These are phyloP conservation scores for Parnassius apollo DNA, from an alignment of 2,888 invertebrate species.

Conservation along the genomic window DNA sequence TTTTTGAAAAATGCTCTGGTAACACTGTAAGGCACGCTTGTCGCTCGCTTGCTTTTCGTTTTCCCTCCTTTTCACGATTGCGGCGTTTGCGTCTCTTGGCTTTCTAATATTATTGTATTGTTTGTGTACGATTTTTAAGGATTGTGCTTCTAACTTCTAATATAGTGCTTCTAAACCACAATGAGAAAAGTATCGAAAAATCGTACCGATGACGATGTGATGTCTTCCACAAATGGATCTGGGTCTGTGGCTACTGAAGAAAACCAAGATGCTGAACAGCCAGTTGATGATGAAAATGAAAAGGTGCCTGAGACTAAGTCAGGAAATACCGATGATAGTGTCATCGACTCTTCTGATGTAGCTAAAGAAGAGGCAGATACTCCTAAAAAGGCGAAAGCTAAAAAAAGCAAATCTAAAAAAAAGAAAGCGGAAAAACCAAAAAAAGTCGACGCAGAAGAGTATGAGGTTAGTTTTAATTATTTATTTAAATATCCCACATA, in stretches of 20 bases:
- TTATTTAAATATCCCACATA: not conserved
- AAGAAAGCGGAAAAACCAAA: slow-evolving; percentile 53
- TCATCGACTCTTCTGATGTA: slow-evolving; percentile 32
- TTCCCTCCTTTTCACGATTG: slow-evolving; percentile 25
- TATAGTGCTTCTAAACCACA: not conserved
- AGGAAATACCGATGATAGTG: slow-evolving; percentile 40
- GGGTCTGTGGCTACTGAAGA: slow-evolving; percentile 55
- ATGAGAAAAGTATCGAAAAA: slow-evolving; percentile 75
- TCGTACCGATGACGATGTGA: slow-evolving; percentile 68
- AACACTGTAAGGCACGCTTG: slow-evolving; percentile 21
- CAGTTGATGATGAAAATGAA: slow-evolving; percentile 28
- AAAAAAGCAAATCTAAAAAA: slow-evolving; percentile 48
- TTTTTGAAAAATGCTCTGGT: slow-evolving; percentile 1
- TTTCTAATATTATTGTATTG: not conserved
- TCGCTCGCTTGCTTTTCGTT: slow-evolving; percentile 19
- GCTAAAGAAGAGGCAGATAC: slow-evolving; percentile 26
- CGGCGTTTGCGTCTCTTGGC: slow-evolving; percentile 12
- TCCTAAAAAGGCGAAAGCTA: slow-evolving; percentile 23
- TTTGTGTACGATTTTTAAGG: slow-evolving; percentile 11
- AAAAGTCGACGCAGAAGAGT: slow-evolving; percentile 56
- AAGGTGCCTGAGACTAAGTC: slow-evolving; percentile 37
- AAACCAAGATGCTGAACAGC: slow-evolving; percentile 35
- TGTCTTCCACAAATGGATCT: slow-evolving; percentile 74
- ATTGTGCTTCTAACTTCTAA: not conserved
- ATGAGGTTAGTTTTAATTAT: slow-evolving; percentile 65